Evolutionary conservation across 2,797 vertebrate species (phyloP).

Genomic region (Rhinogobio ventralis): DNA sequence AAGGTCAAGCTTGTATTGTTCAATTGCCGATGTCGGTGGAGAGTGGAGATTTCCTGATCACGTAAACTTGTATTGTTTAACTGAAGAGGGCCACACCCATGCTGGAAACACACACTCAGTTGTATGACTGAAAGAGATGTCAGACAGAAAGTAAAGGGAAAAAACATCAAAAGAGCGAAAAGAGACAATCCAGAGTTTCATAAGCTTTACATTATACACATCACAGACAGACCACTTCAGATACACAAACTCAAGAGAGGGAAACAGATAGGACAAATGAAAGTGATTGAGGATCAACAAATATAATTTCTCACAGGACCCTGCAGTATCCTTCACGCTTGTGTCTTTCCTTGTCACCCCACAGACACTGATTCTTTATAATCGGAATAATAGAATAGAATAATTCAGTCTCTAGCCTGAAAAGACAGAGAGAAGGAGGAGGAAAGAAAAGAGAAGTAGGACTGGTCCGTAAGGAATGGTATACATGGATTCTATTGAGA

Average conservation of each 20-base stretch:
- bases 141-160: not conserved
- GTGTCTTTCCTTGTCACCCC: not conserved
- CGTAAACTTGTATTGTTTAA: conserved; percentile 54
- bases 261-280: not conserved
- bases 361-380: conserved; percentile 9
- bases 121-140: conserved; percentile 10
- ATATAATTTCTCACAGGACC: conserved; percentile 9
- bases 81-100: conserved; percentile 35
- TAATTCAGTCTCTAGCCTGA: not conserved
- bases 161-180: conserved; percentile 28
- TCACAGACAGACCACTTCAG: not conserved
- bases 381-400: not conserved
- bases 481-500: not conserved
- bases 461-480: not conserved
- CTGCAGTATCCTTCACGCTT: not conserved
- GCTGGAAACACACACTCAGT: conserved; percentile 12
- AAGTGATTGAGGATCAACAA: not conserved
- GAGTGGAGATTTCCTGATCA: conserved; percentile 53
- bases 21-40: conserved; percentile 35
- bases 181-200: conserved; percentile 29
- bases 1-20: conserved; percentile 60
- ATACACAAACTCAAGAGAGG: not conserved
- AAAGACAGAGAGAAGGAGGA: not conserved
- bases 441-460: conserved; percentile 16
- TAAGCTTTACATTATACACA: conserved; percentile 20